Percentiles rank a stretch among this genome's conserved stretches.
Evolutionary conservation across 2,797 vertebrate genomes (phyloP).

Genomic region (Microctenopoma steveboyesi): DNA sequence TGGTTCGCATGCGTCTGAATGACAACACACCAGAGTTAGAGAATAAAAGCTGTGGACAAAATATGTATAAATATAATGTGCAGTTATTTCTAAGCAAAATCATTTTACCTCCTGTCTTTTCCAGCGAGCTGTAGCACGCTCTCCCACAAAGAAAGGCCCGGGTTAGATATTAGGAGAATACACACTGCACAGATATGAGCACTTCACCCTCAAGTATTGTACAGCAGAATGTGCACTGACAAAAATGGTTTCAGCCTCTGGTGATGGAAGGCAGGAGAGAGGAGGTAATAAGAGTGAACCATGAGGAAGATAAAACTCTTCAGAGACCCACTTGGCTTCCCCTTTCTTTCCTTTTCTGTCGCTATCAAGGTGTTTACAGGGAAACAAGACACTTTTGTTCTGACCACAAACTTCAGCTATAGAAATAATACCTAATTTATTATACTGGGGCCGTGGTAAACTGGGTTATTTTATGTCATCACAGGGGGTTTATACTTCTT

Average conservation of each 20-base stretch:
- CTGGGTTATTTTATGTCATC: background rate
- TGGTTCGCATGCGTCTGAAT: conserved; percentile 9
- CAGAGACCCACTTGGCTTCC: conserved; percentile 17
- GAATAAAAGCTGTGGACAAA: conserved; percentile 18
- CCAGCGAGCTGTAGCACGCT: conserved; percentile 29
- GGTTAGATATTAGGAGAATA: conserved; percentile 55
- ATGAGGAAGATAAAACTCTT: conserved; percentile 34
- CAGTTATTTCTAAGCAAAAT: conserved; percentile 11
- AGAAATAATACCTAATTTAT: background rate
- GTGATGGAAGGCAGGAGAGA: conserved; percentile 24
- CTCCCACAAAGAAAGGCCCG: conserved; percentile 35
- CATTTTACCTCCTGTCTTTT: conserved; percentile 25
- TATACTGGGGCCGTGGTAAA: background rate
- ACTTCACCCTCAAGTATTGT: conserved; percentile 40
- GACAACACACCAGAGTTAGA: background rate
- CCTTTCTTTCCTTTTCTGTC: conserved; percentile 10
- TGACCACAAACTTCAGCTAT: background rate
- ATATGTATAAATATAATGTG: conserved; percentile 1
- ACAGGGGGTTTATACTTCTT: background rate
- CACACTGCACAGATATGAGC: conserved; percentile 37
- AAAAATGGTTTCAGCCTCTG: conserved; percentile 20
- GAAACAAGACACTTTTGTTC: conserved; percentile 11
- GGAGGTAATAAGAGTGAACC: conserved; percentile 19
- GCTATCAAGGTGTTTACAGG: conserved; percentile 3
- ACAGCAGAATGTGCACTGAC: conserved; percentile 43